These are phyloP conservation scores for Oreochromis spilurus DNA, from an alignment of 2,113 vertebrate species.

Conservation along the genomic window DNA sequence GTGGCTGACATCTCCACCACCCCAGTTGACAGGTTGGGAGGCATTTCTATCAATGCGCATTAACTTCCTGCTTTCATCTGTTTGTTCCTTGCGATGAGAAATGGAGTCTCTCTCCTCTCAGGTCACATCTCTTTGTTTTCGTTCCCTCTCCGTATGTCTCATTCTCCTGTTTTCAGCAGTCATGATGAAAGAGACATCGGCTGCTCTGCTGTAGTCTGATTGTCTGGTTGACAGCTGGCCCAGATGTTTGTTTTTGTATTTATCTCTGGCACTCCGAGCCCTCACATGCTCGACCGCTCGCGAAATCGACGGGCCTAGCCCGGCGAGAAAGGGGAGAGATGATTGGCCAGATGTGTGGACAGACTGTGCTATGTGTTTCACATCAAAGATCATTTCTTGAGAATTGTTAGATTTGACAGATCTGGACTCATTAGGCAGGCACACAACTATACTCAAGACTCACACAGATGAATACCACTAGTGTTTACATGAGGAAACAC, in stretches of 20 bases:
- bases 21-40: neutral
- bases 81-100: neutral
- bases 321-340: neutral
- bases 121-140: conserved; percentile 16
- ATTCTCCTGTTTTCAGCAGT: conserved; percentile 11
- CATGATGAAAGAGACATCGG: conserved; percentile 42
- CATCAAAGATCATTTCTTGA: conserved; percentile 14
- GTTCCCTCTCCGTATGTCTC: neutral
- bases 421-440: conserved; percentile 22
- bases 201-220: conserved; percentile 40
- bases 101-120: neutral
- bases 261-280: conserved; percentile 15
- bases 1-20: neutral
- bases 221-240: conserved; percentile 59
- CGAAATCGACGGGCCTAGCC: neutral
- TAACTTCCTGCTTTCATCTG: conserved; percentile 22
- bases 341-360: conserved; percentile 20
- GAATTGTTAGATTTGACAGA: conserved; percentile 34
- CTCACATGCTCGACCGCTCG: neutral
- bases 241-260: conserved; percentile 60
- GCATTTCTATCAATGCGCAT: conserved; percentile 23
- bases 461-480: neutral
- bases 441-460: neutral
- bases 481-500: neutral
- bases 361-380: neutral